phyloP scores from a whole-genome alignment of 2,888 invertebrate genomes.

The Sinhomidia bicolor region DNA sequence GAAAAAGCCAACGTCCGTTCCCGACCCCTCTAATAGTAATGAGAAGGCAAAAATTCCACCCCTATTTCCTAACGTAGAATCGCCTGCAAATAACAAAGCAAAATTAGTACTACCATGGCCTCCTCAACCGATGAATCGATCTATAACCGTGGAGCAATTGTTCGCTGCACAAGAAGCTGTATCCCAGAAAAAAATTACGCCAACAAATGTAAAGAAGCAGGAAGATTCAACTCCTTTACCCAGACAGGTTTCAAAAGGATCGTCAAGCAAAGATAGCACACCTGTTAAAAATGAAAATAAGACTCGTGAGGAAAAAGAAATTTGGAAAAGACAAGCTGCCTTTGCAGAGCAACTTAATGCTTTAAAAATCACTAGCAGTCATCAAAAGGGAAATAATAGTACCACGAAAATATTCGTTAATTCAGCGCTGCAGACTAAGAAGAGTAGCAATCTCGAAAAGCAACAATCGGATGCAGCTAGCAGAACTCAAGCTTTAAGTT shows the following conservation, averaged over 20 bases:
- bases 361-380: not conserved
- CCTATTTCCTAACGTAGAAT: not conserved
- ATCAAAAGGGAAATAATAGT: slow-evolving; percentile 8
- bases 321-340: slow-evolving; percentile 54
- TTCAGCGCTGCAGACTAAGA: slow-evolving; percentile 41
- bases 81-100: not conserved
- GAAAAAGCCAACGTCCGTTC: not conserved
- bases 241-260: not conserved
- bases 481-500: not conserved
- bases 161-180: slow-evolving; percentile 61
- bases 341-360: slow-evolving; percentile 40
- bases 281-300: not conserved
- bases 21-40: not conserved
- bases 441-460: not conserved
- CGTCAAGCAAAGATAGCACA: not conserved
- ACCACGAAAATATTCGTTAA: slow-evolving; percentile 48
- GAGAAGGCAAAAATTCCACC: not conserved
- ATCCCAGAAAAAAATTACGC: slow-evolving; percentile 3
- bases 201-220: not conserved
- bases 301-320: not conserved
- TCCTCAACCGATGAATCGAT: slow-evolving; percentile 61
- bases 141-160: slow-evolving; percentile 63
- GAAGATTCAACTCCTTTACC: not conserved
- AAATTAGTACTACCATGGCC: slow-evolving; percentile 59
- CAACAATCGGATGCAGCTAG: not conserved